Evolutionary conservation across 2,113 vertebrate species (phyloP).

Genomic region (Ageneiosus marmoratus): DNA sequence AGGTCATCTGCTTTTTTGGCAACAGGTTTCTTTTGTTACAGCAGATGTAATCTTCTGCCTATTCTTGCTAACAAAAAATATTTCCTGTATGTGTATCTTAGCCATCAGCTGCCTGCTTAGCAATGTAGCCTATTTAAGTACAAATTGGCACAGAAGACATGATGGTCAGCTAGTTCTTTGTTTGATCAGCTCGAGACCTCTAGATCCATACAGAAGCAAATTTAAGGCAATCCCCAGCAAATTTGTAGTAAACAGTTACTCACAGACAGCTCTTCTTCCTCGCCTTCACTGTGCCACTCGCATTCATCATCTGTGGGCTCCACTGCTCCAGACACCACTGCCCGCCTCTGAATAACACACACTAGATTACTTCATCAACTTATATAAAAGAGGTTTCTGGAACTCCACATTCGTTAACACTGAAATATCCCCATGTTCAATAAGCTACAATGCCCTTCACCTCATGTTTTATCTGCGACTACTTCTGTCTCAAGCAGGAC

Average conservation of each 20-base stretch:
- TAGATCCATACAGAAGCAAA: not conserved
- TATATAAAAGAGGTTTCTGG: not conserved
- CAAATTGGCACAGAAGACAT: not conserved
- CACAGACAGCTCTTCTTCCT: constrained; percentile 90
- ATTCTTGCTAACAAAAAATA: not conserved
- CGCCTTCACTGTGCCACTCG: constrained; percentile 91
- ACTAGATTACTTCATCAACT: not conserved
- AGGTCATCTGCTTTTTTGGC: not conserved
- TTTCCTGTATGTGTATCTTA: not conserved
- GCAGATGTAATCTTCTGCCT: not conserved
- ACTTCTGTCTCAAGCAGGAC: no score
- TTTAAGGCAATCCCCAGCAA: not conserved
- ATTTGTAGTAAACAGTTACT: constrained; percentile 62
- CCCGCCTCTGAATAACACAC: constrained; percentile 79
- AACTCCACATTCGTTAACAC: not conserved
- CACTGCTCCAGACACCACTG: constrained; percentile 82
- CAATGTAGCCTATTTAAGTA: not conserved
- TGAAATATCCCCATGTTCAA: not conserved
- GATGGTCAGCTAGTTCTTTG: not conserved
- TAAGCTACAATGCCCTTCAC: not conserved
- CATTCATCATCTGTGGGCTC: constrained; percentile 94
- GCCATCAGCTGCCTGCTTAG: not conserved
- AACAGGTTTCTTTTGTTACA: not conserved
- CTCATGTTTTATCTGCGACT: not conserved
- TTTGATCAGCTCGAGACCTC: not conserved